Conservation (phyloP, 1,140 invertebrate genomes). For the Panulirus ornatus region DNA sequence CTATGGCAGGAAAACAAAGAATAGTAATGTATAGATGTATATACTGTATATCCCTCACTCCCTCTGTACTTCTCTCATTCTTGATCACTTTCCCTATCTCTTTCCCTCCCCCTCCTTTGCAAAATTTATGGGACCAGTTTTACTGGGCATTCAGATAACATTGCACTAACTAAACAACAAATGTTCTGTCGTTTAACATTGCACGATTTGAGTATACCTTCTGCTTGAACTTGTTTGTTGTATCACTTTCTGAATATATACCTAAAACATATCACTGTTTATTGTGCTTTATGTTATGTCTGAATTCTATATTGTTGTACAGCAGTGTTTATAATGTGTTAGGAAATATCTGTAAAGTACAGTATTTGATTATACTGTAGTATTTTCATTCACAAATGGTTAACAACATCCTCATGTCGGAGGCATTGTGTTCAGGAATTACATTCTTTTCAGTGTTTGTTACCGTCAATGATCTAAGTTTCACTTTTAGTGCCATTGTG, state of each 20-base stretch:
- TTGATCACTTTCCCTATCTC: too few relatives aligned
- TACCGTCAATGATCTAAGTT: constrained; percentile 5
- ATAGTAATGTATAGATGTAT: too few relatives aligned
- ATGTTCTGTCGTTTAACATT: not conserved
- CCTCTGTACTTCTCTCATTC: too few relatives aligned
- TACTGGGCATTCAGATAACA: not conserved
- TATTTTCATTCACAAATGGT: not conserved
- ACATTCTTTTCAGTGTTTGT: not conserved
- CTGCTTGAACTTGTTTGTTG: not conserved
- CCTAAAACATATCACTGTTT: constrained; percentile 11
- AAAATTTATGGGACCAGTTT: not conserved
- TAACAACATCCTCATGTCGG: not conserved
- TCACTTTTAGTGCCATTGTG: constrained; percentile 2
- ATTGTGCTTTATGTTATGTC: not conserved
- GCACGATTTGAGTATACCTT: too few relatives aligned
- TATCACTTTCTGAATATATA: not conserved
- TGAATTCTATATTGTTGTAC: not conserved
- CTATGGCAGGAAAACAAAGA: too few relatives aligned
- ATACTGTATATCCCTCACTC: too few relatives aligned
- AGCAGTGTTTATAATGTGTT: not conserved
- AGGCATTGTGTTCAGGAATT: not conserved
- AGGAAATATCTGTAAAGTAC: not conserved
- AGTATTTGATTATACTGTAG: not conserved
- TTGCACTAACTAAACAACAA: too few relatives aligned
- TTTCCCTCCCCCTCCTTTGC: too few relatives aligned